Evolutionary conservation across 2,113 vertebrate species (phyloP).

Genomic region (Theropithecus gelada): DNA sequence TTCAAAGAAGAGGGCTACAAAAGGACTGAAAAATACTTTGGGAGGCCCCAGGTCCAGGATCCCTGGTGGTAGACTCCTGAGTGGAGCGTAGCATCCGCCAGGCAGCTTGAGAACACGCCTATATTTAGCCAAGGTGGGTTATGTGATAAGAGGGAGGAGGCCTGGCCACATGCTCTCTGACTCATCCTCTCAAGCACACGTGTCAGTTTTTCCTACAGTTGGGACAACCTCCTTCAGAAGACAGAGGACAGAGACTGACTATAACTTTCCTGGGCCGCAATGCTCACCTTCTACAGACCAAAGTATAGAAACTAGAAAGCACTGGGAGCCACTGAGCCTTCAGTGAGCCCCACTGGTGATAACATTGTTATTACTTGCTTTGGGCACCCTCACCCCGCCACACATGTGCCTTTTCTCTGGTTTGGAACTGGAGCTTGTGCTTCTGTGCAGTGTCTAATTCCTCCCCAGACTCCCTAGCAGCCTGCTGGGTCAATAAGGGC

Average conservation of each 20-base stretch:
- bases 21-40: neutral
- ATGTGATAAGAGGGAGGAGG: neutral
- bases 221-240: neutral
- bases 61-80: neutral
- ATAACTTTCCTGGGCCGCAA: neutral
- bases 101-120: neutral
- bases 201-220: neutral
- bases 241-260: neutral
- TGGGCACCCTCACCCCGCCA: neutral
- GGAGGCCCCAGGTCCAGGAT: fast-evolving
- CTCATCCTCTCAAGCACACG: neutral
- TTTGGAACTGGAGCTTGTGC: neutral
- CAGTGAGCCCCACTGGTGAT: neutral
- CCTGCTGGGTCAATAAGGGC: neutral
- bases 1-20: neutral
- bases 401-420: neutral
- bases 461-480: neutral
- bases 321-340: neutral
- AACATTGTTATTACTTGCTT: neutral
- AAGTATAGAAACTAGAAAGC: conserved; percentile 2
- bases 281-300: neutral
- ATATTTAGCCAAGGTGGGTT: conserved; percentile 78
- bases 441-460: neutral
- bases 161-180: neutral
- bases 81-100: neutral